phyloP scores from a whole-genome alignment of 2,888 invertebrate species.

The Pristionchus fissidentatus region DNA sequence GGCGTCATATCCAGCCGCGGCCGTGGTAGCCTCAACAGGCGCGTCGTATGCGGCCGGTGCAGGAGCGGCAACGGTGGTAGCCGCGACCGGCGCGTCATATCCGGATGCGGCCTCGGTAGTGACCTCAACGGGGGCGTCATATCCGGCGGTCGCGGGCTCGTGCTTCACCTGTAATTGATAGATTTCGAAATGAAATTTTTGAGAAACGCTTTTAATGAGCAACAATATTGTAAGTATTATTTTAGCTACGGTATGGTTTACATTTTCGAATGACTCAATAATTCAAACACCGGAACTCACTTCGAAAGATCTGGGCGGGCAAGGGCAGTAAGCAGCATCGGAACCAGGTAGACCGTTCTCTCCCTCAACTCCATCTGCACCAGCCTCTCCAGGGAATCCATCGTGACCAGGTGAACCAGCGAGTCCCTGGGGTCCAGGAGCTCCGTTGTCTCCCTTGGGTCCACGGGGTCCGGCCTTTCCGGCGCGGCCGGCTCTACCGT shows the following conservation, averaged over 20 bases:
- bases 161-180: not conserved
- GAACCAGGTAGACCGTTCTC: conserved; percentile 52
- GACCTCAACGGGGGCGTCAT: not conserved
- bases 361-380: conserved; percentile 20
- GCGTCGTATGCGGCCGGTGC: not conserved
- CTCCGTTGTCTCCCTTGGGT: not conserved
- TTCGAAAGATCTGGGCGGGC: conserved; percentile 57
- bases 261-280: not conserved
- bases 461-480: conserved; percentile 12
- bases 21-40: no score
- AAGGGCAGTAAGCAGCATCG: conserved; percentile 60
- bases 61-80: not conserved
- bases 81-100: conserved; percentile 17
- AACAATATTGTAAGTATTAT: not conserved
- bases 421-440: conserved; percentile 6
- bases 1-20: no score
- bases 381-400: conserved; percentile 36
- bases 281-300: not conserved
- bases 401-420: not conserved
- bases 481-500: not conserved
- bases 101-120: not conserved
- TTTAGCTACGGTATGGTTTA: not conserved
- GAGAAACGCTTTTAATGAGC: not conserved
- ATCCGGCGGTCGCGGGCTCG: conserved; percentile 24
- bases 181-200: not conserved